phyloP scores from a whole-genome alignment of 2,113 vertebrate genomes.

The Paracanthobrama guichenoti region DNA sequence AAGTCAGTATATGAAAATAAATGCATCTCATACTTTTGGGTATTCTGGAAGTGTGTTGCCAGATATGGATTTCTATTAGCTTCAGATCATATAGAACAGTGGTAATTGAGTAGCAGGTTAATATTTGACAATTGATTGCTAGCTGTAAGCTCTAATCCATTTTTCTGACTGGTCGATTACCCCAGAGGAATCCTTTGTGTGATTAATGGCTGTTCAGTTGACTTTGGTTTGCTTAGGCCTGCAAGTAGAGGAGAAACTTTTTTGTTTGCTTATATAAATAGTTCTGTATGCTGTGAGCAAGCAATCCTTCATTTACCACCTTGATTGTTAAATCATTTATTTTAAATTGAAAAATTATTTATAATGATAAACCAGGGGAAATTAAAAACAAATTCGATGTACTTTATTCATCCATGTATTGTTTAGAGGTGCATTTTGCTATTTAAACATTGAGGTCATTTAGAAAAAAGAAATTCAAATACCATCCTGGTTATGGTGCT shows the following conservation, averaged over 20 bases:
- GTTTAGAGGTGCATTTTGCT: background rate
- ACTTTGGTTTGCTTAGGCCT: background rate
- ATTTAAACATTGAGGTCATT: background rate
- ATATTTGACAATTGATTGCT: background rate
- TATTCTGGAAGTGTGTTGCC: background rate
- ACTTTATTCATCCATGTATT: background rate
- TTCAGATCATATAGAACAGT: background rate
- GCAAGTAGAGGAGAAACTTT: background rate
- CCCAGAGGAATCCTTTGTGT: background rate
- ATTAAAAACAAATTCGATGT: background rate
- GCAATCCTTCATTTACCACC: background rate
- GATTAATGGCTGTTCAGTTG: background rate
- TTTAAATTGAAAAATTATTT: background rate
- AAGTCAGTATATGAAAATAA: background rate
- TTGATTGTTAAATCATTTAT: background rate
- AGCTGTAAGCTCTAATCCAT: background rate
- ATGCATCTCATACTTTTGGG: background rate
- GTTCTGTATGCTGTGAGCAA: background rate
- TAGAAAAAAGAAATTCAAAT: background rate
- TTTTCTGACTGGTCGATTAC: background rate
- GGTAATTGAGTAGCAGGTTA: background rate
- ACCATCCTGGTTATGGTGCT: background rate
- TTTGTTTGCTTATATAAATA: background rate
- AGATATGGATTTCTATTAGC: background rate
- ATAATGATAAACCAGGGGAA: background rate